These are phyloP conservation scores for Drosophila buzzatii DNA, from an alignment of 2,888 invertebrate genomes.

Conservation along the genomic window DNA sequence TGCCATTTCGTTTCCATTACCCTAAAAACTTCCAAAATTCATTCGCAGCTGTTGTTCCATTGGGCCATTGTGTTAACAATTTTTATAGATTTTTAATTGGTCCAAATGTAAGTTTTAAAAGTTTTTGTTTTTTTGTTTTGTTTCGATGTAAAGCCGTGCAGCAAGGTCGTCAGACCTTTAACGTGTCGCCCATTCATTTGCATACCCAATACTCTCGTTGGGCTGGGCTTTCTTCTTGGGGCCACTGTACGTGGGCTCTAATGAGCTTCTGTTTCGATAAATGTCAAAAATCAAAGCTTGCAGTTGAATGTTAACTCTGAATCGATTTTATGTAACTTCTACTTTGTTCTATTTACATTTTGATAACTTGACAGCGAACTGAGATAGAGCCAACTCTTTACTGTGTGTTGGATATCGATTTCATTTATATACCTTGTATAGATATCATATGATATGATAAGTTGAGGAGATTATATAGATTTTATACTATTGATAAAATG, in stretches of 20 bases:
- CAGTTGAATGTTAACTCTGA: slow-evolving; percentile 2
- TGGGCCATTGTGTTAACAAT: slow-evolving; percentile 47
- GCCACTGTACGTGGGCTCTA: slow-evolving; percentile 2
- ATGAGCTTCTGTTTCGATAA: slow-evolving; percentile 40
- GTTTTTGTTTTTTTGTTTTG: slow-evolving; percentile 8
- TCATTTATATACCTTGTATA: neutral
- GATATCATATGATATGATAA: neutral
- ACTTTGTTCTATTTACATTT: neutral
- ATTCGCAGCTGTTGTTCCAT: slow-evolving; percentile 20
- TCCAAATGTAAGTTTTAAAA: slow-evolving; percentile 32
- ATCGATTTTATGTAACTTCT: neutral
- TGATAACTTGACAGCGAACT: too few species aligned
- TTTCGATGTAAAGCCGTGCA: neutral
- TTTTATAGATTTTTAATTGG: slow-evolving; percentile 74
- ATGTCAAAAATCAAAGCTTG: neutral
- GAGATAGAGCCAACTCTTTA: neutral
- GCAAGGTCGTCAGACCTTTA: slow-evolving; percentile 51
- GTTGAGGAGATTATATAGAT: neutral
- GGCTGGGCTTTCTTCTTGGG: slow-evolving; percentile 34
- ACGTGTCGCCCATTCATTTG: slow-evolving; percentile 36
- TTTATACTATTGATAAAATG: neutral
- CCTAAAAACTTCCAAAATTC: slow-evolving; percentile 42
- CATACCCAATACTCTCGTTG: slow-evolving; percentile 18
- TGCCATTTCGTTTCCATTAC: slow-evolving; percentile 43
- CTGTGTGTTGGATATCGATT: neutral